Conservation (phyloP, 2,797 vertebrate species). For the Scomberomorus guttatus region DNA sequence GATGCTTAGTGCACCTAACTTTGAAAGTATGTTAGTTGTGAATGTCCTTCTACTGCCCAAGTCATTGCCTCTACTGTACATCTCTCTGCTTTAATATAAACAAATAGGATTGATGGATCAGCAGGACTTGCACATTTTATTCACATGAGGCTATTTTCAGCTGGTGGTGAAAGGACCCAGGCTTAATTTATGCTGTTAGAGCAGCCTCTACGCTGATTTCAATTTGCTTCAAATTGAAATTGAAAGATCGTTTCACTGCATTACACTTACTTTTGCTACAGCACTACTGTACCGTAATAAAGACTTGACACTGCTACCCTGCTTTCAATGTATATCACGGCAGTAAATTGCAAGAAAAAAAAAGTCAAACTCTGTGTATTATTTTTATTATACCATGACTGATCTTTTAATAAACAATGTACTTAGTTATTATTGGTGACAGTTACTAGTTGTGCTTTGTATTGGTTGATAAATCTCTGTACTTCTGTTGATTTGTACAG, state of each 20-base stretch:
- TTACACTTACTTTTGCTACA: neutral
- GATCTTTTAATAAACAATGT: slow-evolving; percentile 1
- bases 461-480: slow-evolving; percentile 11
- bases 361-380: neutral
- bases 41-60: neutral
- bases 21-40: neutral
- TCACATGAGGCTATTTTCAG: neutral
- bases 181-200: neutral
- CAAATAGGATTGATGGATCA: slow-evolving; percentile 4
- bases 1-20: neutral
- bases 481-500: slow-evolving; percentile 7
- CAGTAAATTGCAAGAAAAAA: neutral
- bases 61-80: neutral
- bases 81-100: neutral
- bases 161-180: neutral
- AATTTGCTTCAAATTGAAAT: neutral
- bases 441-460: slow-evolving; percentile 34
- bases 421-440: neutral
- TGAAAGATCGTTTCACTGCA: slow-evolving; percentile 1
- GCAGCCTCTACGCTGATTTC: neutral
- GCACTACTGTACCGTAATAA: neutral
- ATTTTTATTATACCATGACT: neutral
- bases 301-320: neutral
- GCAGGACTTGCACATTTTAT: neutral
- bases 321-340: neutral